These are phyloP conservation scores for Perizoma affinitatum DNA, from an alignment of 2,888 invertebrate species.

Conservation along the genomic window DNA sequence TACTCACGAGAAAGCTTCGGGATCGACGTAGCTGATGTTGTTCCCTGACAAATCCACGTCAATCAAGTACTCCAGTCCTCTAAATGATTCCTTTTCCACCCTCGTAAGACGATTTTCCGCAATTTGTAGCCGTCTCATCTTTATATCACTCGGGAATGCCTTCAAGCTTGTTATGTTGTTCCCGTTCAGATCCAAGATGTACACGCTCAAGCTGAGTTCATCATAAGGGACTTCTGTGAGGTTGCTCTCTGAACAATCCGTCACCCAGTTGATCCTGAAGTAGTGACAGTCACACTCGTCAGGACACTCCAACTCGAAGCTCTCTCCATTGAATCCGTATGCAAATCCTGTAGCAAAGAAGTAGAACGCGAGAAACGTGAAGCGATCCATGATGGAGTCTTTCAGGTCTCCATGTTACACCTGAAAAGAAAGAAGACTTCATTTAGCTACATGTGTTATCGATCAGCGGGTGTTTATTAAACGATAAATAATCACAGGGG, in stretches of 20 bases:
- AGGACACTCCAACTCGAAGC: constrained; percentile 88
- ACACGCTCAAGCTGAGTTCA: constrained; percentile 88
- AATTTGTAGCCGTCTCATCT: constrained; percentile 87
- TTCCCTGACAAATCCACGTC: constrained; percentile 89
- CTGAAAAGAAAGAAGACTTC: constrained; percentile 47
- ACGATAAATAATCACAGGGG: constrained; percentile 38
- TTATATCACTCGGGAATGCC: constrained; percentile 87
- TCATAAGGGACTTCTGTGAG: constrained; percentile 87
- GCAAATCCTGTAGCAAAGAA: constrained; percentile 55
- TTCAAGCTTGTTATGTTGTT: constrained; percentile 85
- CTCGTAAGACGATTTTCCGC: constrained; percentile 86
- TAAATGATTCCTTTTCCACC: constrained; percentile 85
- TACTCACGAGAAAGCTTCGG: constrained; percentile 87
- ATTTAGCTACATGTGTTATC: constrained; percentile 27
- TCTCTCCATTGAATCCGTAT: constrained; percentile 84
- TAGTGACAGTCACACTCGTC: constrained; percentile 91
- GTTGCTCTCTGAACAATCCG: constrained; percentile 90
- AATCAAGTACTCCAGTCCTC: constrained; percentile 86
- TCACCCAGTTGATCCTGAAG: constrained; percentile 90
- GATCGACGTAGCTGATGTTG: constrained; percentile 85
- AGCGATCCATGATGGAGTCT: constrained; percentile 55
- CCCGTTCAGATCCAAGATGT: constrained; percentile 88
- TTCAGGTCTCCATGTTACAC: constrained; percentile 49
- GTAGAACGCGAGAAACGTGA: constrained; percentile 55
- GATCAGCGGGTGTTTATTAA: constrained; percentile 44